phyloP scores from a whole-genome alignment of 2,888 invertebrate species.

The Lasioglossum vierecki region DNA sequence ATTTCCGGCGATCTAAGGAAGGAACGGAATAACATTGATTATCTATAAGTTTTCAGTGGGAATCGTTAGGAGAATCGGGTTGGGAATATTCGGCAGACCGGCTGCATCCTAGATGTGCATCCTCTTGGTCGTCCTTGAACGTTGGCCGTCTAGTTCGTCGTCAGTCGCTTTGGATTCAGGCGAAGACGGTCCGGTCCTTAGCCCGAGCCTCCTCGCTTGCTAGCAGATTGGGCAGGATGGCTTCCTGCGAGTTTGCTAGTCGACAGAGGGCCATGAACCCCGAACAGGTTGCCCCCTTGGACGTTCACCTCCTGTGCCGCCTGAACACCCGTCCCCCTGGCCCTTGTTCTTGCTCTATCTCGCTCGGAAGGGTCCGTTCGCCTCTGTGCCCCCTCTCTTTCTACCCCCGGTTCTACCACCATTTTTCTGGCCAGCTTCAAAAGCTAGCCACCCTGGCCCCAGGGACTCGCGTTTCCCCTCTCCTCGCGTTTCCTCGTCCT shows the following conservation, averaged over 20 bases:
- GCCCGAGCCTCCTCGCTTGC: slow-evolving; percentile 66
- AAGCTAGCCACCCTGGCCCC: slow-evolving; percentile 69
- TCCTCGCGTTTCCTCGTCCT: slow-evolving; percentile 45
- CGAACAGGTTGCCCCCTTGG: slow-evolving; percentile 84
- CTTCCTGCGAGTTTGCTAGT: slow-evolving; percentile 80
- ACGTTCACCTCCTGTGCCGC: slow-evolving; percentile 82
- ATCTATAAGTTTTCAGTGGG: neutral
- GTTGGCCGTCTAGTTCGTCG: slow-evolving; percentile 37
- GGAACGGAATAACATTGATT: neutral
- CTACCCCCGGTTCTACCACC: slow-evolving; percentile 49
- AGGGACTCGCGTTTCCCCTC: slow-evolving; percentile 53
- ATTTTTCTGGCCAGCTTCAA: slow-evolving; percentile 65
- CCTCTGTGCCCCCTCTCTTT: slow-evolving; percentile 44
- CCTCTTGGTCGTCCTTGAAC: slow-evolving; percentile 37
- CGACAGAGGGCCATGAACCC: slow-evolving; percentile 83
- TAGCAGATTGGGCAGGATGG: slow-evolving; percentile 78
- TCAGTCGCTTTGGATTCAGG: slow-evolving; percentile 30
- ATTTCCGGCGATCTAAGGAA: neutral
- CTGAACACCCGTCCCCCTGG: slow-evolving; percentile 66
- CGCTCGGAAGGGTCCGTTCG: slow-evolving; percentile 68
- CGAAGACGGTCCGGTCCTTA: slow-evolving; percentile 62
- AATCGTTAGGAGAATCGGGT: neutral
- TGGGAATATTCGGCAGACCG: slow-evolving; percentile 11
- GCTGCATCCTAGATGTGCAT: slow-evolving; percentile 54
- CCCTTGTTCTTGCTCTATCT: slow-evolving; percentile 69